Percentiles rank a stretch among this genome's conserved stretches.
Conservation (phyloP, 2,888 invertebrate genomes). For the Nymphalis c-album region DNA sequence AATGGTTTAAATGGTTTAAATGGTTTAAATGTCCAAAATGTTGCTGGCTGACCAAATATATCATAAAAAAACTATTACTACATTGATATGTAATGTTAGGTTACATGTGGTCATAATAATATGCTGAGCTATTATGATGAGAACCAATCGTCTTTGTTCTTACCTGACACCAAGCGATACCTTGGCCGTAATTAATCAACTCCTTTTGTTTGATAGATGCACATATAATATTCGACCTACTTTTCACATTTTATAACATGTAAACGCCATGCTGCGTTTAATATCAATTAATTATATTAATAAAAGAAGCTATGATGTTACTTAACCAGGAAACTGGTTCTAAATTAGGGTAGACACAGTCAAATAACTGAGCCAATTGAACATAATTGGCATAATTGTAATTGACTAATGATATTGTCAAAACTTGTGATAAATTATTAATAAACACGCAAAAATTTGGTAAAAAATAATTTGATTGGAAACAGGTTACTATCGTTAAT, state of each 20-base stretch:
- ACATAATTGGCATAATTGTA: background rate
- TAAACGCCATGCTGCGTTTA: conserved; percentile 25
- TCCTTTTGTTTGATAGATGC: conserved; percentile 41
- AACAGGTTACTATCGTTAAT: too few species aligned
- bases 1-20: too few species aligned
- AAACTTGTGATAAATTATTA: too few species aligned
- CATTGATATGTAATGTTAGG: background rate
- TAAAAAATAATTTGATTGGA: too few species aligned
- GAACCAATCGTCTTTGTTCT: conserved; percentile 44
- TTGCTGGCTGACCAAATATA: background rate
- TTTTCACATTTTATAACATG: conserved; percentile 23
- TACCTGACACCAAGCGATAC: conserved; percentile 35
- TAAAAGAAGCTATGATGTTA: conserved; percentile 28
- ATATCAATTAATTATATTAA: conserved; percentile 36
- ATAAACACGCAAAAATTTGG: too few species aligned
- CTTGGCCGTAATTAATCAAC: conserved; percentile 48
- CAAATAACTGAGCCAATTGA: background rate
- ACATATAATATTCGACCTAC: conserved; percentile 35
- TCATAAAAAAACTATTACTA: background rate
- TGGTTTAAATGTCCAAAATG: too few species aligned
- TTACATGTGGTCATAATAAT: background rate
- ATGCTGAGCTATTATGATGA: conserved; percentile 40
- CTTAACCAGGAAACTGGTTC: conserved; percentile 36
- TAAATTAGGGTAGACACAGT: conserved; percentile 3
- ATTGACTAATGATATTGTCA: too few species aligned